Evolutionary conservation across 2,113 vertebrate genomes (phyloP), one percentile per base, ranked within the genome.

Genomic region (Meleagris gallopavo): DNA sequence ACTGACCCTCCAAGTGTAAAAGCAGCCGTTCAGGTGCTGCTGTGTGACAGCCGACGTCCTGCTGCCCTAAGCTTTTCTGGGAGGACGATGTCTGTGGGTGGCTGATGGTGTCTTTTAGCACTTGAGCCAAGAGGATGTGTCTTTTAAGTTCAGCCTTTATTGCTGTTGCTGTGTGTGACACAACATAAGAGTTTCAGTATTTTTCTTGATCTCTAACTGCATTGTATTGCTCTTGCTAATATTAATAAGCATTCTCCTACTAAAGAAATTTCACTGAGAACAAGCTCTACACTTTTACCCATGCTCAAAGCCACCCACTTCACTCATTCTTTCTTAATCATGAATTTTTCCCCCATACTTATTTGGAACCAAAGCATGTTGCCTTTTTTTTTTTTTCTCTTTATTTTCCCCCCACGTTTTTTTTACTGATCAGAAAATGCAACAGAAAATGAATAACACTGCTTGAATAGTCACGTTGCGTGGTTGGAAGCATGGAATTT

Each of bases 31-130:
- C 48, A 62, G 24, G 32, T 38, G 4, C 79, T 73, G 43, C 48
- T 83, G 25, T 21, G 48, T 76, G 40, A 72, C 24, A 87, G 65
- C 17, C 32, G 25, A 41, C 77, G 27, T 61, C 21, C 27, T 79
- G 17, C n/a, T 41, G 6, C 40, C 30, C 7, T n/a, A 58, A 55
- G 50, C 15, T 2, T 64, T 91, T 89, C 65, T 74, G 48, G 66
- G 77, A 77, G 62, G 38, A 22, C 34, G 7, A 20, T 77, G 85
- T 74, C 60, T 77, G 34, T 74, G 72, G 6, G 58, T 75, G 75
- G 48, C 55, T 66, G n/a, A 50, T 0, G 0, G 30, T 14, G 36
- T 57, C 30, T 79, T 27, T n/a, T 27, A 65, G 67, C 30, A 4
- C 83, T 70, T 77, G 18, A 66, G n/a, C 22, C 27, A n/a, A 70